Percentiles rank a stretch among this genome's conserved stretches.
phyloP scores from a whole-genome alignment of 2,113 vertebrate genomes.

The Myrmecobius fasciatus region DNA sequence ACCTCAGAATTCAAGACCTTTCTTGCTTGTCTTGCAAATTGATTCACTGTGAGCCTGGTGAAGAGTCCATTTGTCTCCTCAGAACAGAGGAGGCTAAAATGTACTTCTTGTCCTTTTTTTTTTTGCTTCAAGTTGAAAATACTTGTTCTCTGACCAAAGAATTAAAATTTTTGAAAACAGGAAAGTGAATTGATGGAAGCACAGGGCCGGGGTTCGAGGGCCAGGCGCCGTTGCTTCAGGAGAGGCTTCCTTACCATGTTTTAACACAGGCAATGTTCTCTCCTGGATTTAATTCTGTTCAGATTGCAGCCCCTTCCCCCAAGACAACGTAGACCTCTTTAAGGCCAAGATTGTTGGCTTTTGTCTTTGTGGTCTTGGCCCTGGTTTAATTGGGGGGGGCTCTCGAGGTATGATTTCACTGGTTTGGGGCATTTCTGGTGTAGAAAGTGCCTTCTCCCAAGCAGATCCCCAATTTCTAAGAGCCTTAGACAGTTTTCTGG shows the following conservation, averaged over 20 bases:
- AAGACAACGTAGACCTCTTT: background rate
- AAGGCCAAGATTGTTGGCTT: background rate
- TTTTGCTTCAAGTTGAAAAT: conserved; percentile 44
- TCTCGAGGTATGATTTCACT: background rate
- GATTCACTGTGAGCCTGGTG: background rate
- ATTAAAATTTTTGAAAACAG: conserved; percentile 4
- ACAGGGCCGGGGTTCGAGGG: background rate
- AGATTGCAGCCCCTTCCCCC: background rate
- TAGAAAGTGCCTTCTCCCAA: background rate
- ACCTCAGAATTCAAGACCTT: background rate
- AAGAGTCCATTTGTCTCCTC: background rate
- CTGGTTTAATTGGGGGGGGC: background rate
- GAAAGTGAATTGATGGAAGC: background rate
- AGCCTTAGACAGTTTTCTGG: background rate
- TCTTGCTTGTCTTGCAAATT: background rate
- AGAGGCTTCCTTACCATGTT: no score
- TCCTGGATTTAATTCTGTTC: background rate
- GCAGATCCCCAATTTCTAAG: background rate
- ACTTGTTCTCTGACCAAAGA: conserved; percentile 37
- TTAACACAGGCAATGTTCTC: no score
- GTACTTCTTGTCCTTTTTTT: background rate
- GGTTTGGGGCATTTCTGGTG: background rate
- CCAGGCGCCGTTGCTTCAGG: background rate
- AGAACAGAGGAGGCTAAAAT: no score
- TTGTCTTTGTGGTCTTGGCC: background rate